Base-by-base conservation (phyloP, 2,113 vertebrate species). In the Todiramphus saurophagus region DNA sequence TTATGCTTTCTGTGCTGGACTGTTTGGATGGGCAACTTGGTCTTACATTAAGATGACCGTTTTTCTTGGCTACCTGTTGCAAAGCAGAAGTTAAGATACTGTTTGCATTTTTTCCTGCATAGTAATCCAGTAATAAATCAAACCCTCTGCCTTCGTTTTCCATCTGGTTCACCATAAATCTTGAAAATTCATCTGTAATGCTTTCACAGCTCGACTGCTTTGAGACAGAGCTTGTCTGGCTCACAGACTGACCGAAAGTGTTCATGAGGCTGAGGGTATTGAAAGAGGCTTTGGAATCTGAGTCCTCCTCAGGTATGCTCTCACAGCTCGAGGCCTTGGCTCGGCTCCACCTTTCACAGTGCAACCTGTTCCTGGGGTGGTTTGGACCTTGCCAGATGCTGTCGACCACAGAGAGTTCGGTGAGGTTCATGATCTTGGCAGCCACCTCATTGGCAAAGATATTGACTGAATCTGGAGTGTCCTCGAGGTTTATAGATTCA, bases 81-180 rank as follows among this genome's bases (percentile, higher is more conserved):
- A 99, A 96, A 19, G 99, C 99, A 37, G 99, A 98, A 79, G 97
- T 97, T 95, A 99, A 96, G 78, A 99, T 99, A 95, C 76, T 99
- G 96, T 97, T 99, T 46, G 99, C 99, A 53, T 99, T 99, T 98
- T 99, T 99, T 46, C 99, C 99, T 15, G 99, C 99, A 4, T 99
- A 99, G 94, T 99, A 99, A 97, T 99, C 99, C 79, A 99, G 96
- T 66, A 99, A 96, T 31, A 99, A 97, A 95, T 99, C 99, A 95
- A 99, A 99, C 3, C 98, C 99, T 85, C 99, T 97, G 63, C 99
- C 99, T 97, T 99, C 99, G 0, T 96, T 99, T 97, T 99, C 99
- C 99, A 99, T 99, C 96, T 99, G 99, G 96, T 99, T 99, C 50
- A 99, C 99, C 99, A 99, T 99, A 97, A 99, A 99, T 68, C 98